Conservation (phyloP, 2,888 invertebrate genomes). For the Acanthoscelides obtectus region DNA sequence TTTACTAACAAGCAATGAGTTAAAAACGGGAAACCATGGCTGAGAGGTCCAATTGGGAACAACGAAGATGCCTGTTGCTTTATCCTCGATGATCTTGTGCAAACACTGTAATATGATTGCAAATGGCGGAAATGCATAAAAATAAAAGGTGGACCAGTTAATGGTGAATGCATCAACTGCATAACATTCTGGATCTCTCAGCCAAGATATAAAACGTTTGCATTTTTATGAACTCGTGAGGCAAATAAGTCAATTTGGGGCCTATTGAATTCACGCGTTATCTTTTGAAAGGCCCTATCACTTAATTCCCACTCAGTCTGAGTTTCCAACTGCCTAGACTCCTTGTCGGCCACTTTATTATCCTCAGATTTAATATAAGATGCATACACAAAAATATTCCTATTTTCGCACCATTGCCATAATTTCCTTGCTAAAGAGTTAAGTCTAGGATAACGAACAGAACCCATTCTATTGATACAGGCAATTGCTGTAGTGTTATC, state of each 20-base stretch:
- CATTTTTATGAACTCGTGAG: constrained; percentile 9
- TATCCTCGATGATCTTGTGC: constrained; percentile 1
- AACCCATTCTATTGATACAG: constrained; percentile 4
- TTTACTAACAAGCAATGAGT: constrained; percentile 6
- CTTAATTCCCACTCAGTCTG: constrained; percentile 11
- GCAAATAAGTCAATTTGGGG: constrained; percentile 10
- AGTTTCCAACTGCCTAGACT: not conserved
- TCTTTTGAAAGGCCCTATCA: constrained; percentile 3
- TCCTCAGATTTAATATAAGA: constrained; percentile 3
- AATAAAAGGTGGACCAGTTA: constrained; percentile 6
- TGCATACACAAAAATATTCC: too few relatives aligned
- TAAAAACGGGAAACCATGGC: too few relatives aligned
- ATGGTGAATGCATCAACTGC: constrained; percentile 4
- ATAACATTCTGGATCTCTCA: too few relatives aligned
- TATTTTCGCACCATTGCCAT: constrained; percentile 6
- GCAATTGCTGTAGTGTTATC: constrained; percentile 3
- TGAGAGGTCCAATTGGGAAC: constrained; percentile 5
- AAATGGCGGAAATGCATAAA: too few relatives aligned
- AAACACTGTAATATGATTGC: too few relatives aligned
- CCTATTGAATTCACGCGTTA: constrained; percentile 1
- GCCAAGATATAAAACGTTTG: constrained; percentile 7
- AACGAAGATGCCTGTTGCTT: constrained; percentile 2
- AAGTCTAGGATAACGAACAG: constrained; percentile 1
- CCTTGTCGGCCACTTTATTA: not conserved
- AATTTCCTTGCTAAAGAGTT: constrained; percentile 1